Base-by-base conservation (phyloP, 2,888 invertebrate genomes). In the Diaperis boleti region DNA sequence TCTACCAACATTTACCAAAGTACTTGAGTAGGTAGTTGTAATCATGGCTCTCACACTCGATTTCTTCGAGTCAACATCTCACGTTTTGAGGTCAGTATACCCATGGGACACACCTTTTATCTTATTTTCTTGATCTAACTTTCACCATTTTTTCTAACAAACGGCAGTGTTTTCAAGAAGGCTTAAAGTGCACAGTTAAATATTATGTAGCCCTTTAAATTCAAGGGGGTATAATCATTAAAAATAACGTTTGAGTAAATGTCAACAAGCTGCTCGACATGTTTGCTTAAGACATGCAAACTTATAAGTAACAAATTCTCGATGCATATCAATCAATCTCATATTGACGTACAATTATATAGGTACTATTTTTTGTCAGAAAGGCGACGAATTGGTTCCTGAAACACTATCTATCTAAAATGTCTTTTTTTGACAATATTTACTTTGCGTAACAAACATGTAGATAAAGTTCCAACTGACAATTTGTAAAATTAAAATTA, bases 31-130 rank as follows among this genome's bases (percentile, higher is more conserved):
- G 68, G 57, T 49, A 59, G 61, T 63, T 64, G 70, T 70, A 73
- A 73, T 74, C 72, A 73, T 68, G 68, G 63, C 67, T 73, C 70
- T 70, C 72, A 67, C 71, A 72, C 69, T 74, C 74, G 71, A 73
- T 72, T 74, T 72, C 74, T 63, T 69, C 56, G 61, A 72, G 70
- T 69, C 73, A 72, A 74, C 70, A 70, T 70, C 70, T 69, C 76
- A 76, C 76, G 76, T 77, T 74, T 71, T 69, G 73, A 65, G 73
- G 73, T 72, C 76, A 76, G 70, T 68, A 70, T 67, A 66, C 76
- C 66, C 72, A 64, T 47, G 75, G 74, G 75, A 73, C 42, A 33
- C 59, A 44, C 62, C 69, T 50, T 62, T 67, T 67, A 64, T 64
- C 65, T 66, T 62, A 68, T 68, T 70, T 68, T 49, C 47, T 59